A percentile compares a stretch with the other conserved stretches of the same genome.
These are phyloP conservation scores for Onychomys arenicola DNA, from an alignment of 2,797 vertebrate species.

Conservation along the genomic window DNA sequence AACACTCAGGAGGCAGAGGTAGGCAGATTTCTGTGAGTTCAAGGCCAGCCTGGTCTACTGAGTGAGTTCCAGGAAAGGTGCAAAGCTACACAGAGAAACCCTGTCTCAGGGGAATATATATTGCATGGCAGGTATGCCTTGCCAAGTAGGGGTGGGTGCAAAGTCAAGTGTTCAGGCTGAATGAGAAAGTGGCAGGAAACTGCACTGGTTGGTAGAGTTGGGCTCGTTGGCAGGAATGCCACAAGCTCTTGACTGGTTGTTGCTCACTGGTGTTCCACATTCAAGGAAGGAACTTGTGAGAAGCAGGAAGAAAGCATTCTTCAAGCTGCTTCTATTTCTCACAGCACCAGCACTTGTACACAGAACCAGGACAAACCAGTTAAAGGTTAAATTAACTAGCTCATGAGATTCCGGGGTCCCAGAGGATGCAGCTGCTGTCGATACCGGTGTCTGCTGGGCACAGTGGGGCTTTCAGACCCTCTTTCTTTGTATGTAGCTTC, in stretches of 20 bases:
- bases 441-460: not conserved
- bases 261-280: not conserved
- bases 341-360: not conserved
- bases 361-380: not conserved
- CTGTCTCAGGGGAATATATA: no score
- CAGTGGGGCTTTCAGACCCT: not conserved
- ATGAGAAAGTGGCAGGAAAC: constrained; percentile 51
- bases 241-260: not conserved
- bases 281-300: not conserved
- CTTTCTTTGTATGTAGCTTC: not conserved
- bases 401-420: not conserved
- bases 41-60: no score
- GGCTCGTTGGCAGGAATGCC: not conserved
- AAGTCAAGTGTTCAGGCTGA: constrained; percentile 39
- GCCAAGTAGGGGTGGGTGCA: not conserved
- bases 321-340: not conserved
- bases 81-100: no score
- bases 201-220: not conserved
- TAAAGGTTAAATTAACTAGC: not conserved
- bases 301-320: not conserved
- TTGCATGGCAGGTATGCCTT: constrained; percentile 17
- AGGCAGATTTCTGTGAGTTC: no score
- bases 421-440: not conserved
- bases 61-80: no score
- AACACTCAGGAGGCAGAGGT: no score